phyloP scores from a whole-genome alignment of 2,113 vertebrate species.

The Patagioenas fasciata region DNA sequence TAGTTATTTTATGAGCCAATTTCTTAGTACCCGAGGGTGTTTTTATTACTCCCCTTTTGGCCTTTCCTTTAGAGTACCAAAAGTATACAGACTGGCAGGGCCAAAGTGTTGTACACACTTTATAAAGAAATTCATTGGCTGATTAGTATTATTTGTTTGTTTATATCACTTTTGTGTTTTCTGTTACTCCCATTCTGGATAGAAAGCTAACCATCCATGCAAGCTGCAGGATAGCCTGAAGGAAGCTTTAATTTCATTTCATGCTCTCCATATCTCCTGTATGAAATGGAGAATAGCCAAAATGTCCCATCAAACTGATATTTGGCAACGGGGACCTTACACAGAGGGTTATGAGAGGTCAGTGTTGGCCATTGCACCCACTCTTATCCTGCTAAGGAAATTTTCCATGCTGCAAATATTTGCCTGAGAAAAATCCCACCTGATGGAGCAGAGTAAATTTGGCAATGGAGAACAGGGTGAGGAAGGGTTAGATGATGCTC shows the following conservation, averaged over 20 bases:
- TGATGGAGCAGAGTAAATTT: background rate
- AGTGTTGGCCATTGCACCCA: background rate
- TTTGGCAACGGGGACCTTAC: background rate
- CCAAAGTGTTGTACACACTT: background rate
- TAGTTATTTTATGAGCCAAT: conserved; percentile 58
- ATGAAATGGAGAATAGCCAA: background rate
- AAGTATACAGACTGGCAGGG: background rate
- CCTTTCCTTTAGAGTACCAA: conserved; percentile 18
- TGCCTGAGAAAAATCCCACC: background rate
- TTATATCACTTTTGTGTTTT: background rate
- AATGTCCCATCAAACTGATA: background rate
- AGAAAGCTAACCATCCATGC: background rate
- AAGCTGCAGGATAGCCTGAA: background rate
- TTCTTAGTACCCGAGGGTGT: conserved; percentile 30
- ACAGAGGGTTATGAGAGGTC: background rate
- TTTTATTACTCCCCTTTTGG: conserved; percentile 46
- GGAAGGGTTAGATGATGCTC: background rate
- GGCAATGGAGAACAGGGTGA: background rate
- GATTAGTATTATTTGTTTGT: background rate
- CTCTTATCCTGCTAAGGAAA: background rate
- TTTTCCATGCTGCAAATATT: background rate
- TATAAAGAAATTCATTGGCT: background rate
- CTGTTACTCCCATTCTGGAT: background rate
- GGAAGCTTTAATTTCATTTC: background rate
- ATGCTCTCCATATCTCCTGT: background rate